Percentiles rank a stretch among this genome's conserved stretches.
phyloP scores from a whole-genome alignment of 2,888 invertebrate genomes.

The Charanyca ferruginea region DNA sequence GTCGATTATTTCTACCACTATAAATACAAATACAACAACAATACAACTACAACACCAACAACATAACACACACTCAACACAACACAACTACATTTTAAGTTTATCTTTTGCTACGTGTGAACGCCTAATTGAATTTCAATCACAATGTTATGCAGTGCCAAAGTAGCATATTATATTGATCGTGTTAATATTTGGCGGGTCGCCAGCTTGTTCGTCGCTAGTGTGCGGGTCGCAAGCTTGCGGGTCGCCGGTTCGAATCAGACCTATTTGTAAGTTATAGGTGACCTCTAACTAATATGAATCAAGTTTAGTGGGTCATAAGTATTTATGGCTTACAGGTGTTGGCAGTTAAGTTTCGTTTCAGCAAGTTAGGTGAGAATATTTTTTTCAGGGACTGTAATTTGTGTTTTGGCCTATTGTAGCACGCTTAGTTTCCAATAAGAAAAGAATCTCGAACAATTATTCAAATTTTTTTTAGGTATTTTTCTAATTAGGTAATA shows the following conservation, averaged over 20 bases:
- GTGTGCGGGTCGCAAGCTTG: conserved; percentile 7
- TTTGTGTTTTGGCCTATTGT: conserved; percentile 8
- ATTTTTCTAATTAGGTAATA: too few species aligned
- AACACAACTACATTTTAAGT: not conserved
- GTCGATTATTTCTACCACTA: too few species aligned
- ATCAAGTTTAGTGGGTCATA: conserved; percentile 52
- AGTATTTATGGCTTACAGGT: conserved; percentile 51
- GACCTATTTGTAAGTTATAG: conserved; percentile 34
- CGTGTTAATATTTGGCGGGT: conserved; percentile 45
- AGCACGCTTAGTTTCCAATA: not conserved
- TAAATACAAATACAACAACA: too few species aligned
- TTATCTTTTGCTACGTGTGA: not conserved
- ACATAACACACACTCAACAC: too few species aligned
- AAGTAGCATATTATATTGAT: conserved; percentile 46
- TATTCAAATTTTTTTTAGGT: too few species aligned
- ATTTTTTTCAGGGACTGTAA: conserved; percentile 7
- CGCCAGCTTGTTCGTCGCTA: too few species aligned
- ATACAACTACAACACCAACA: too few species aligned
- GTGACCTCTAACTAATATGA: conserved; percentile 46
- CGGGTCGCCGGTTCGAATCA: conserved; percentile 26
- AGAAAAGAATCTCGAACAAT: not conserved
- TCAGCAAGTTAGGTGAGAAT: not conserved
- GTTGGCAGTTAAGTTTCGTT: conserved; percentile 28
- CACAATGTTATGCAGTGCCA: conserved; percentile 12
- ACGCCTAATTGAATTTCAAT: conserved; percentile 31